Percentiles rank a stretch among this genome's conserved stretches.
Conservation (phyloP, 1,140 invertebrate genomes). For the Apis florea region DNA sequence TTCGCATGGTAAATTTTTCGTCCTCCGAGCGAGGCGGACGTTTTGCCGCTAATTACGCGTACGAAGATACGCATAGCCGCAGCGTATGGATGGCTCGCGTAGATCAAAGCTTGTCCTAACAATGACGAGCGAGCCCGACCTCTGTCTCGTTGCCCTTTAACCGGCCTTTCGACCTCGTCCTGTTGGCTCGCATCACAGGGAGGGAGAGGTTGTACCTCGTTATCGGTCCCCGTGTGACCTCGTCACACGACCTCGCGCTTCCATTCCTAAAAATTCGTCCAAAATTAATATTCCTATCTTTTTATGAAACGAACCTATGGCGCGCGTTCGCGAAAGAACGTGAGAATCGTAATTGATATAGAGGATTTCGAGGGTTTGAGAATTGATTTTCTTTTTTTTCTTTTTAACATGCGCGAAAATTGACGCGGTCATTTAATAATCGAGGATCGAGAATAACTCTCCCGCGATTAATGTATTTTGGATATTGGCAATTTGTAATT, state of each 20-base stretch:
- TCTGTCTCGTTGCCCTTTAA: conserved; percentile 50
- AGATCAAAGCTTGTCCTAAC: conserved; percentile 62
- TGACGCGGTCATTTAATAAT: no score
- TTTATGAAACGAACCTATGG: background rate
- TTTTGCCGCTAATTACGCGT: conserved; percentile 51
- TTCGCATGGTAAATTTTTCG: conserved; percentile 34
- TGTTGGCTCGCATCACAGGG: background rate
- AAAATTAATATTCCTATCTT: background rate
- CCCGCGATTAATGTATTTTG: no score
- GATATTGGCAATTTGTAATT: no score
- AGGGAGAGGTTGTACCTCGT: background rate
- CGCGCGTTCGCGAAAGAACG: no score
- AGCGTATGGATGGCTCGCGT: conserved; percentile 43
- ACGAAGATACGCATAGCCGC: conserved; percentile 21
- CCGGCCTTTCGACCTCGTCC: conserved; percentile 54
- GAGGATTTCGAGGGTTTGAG: no score
- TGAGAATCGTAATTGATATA: no score
- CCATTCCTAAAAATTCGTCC: conserved; percentile 5
- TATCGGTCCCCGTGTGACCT: conserved; percentile 34
- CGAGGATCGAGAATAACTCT: no score
- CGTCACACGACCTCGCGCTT: background rate
- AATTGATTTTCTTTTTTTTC: no score
- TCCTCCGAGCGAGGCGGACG: background rate
- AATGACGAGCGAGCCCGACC: conserved; percentile 46
- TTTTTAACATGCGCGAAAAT: no score